Base-by-base conservation (phyloP, 2,888 invertebrate genomes). In the Oxystoma pomonae region DNA sequence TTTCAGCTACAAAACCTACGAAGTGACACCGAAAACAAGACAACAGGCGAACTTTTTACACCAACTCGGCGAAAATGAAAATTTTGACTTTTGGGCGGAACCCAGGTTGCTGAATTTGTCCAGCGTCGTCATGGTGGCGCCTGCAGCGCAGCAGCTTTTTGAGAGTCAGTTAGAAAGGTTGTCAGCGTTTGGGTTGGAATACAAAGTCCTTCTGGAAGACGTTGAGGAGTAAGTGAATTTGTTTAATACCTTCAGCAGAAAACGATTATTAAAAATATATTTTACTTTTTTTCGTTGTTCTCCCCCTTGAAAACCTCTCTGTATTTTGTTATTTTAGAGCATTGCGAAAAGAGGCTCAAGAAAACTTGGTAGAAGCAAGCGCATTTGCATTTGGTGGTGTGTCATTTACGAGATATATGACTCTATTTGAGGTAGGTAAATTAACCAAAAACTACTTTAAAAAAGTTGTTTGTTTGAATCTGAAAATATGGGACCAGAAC, bases 11-110 rank as follows among this genome's bases (percentile, higher is more conserved):
- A 67, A 67, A 20, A 67, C 67, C 16, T 69, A 67, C 21, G 57
- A 65, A 58, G 65, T 69, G 35, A 62, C 21, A 16, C 66, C 69
- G 35, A 57, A 62, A 19, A 62, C 63, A 56, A 16, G 60, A 19
- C 58, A 65, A 20, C 58, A 67, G 58, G 60, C 59, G n/a, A 20
- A 64, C 1, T 65, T 75, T 0, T 22, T 65, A 18, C 52, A 63
- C 35, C n/a, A 69, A 0, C 58, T 81, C 18, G 68, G 72, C 1
- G 62, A 71, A 19, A 12, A 12, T 12, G 62, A 69, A 12, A 69
- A 73, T 61, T 69, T 61, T 22, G 69, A 69, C 57, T 69, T 69
- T 58, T 67, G 66, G 67, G 18, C 62, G 9, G 60, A 58, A 53
- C 49, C 60, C 9, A 53, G 50, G 19, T 3, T 1, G 19, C 19